Evolutionary conservation across 2,888 invertebrate genomes (phyloP), one percentile per base, ranked within the genome.

Genomic region (Cryptosula pallasiana): DNA sequence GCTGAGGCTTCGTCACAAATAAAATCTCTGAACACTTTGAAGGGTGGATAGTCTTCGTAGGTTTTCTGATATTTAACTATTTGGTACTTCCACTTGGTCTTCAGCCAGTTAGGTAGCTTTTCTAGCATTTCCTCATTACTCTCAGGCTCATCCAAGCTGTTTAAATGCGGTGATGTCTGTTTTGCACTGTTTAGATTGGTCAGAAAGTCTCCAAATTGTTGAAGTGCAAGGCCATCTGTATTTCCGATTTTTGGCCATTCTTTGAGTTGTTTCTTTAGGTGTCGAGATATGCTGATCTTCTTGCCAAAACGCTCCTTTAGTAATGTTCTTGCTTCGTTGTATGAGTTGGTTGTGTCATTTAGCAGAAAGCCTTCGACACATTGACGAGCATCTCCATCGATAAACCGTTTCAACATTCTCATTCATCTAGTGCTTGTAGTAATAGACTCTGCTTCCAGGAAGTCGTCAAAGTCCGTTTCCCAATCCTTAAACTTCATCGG

Each of bases 381-480:
- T 55, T 23, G 55, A n/a, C 23, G 55, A 23, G 55, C 55, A 16
- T 55, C 23, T 55, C 23, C 55, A 5, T 55, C 55, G 25, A 55
- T 55, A n/a, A 55, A 55, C 55, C 55, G 16, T 55, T 55, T 55
- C 23, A 55, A 25, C 55, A 55, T 55, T 23, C 55, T 55, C 55
- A 55, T 55, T 55, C 55, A 25, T 55, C 55, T 55, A 55, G 55
- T n/a, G n/a, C n/a, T n/a, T n/a, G n/a, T n/a, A n/a, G n/a, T n/a
- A n/a, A n/a, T n/a, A n/a, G n/a, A n/a, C n/a, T n/a, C n/a, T n/a
- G n/a, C n/a, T n/a, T n/a, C n/a, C n/a, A n/a, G n/a, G n/a, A 45
- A 55, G 25, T 55, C 16, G 23, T 55, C 55, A 55, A 55, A 55
- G 23, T 23, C 9, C 25, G 55, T 55, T 55, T 55, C 9, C 55